phyloP scores from a whole-genome alignment of 2,113 vertebrate species.

The Tragulus kanchil region DNA sequence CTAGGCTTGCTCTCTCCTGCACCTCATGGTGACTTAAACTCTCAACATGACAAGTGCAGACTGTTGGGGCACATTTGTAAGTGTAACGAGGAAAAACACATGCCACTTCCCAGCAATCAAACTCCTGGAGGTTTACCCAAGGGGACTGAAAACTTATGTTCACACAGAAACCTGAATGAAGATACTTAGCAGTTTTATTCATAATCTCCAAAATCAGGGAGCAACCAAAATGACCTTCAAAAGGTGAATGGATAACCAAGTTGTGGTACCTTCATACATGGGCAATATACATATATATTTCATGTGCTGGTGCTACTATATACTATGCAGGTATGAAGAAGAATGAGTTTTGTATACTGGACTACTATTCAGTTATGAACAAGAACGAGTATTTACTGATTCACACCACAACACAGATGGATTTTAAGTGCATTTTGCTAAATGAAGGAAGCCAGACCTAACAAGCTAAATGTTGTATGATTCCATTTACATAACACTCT shows the following conservation, averaged over 20 bases:
- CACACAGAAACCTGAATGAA: not conserved
- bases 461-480: not conserved
- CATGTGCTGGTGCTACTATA: too few species aligned
- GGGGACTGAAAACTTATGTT: not conserved
- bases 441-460: not conserved
- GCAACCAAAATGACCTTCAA: constrained; percentile 30
- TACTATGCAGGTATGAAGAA: too few species aligned
- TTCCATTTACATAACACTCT: not conserved
- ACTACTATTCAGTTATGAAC: not conserved
- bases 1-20: not conserved
- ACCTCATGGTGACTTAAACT: not conserved
- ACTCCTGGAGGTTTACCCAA: not conserved
- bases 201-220: not conserved
- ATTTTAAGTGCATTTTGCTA: not conserved
- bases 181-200: not conserved
- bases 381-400: not conserved
- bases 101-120: not conserved
- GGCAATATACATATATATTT: too few species aligned
- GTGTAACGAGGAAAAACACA: not conserved
- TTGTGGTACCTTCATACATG: not conserved
- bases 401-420: not conserved
- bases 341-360: not conserved
- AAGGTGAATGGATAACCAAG: not conserved
- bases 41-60: not conserved
- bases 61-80: not conserved